Conservation (phyloP, 2,888 invertebrate genomes). For the Plemyria rubiginata region DNA sequence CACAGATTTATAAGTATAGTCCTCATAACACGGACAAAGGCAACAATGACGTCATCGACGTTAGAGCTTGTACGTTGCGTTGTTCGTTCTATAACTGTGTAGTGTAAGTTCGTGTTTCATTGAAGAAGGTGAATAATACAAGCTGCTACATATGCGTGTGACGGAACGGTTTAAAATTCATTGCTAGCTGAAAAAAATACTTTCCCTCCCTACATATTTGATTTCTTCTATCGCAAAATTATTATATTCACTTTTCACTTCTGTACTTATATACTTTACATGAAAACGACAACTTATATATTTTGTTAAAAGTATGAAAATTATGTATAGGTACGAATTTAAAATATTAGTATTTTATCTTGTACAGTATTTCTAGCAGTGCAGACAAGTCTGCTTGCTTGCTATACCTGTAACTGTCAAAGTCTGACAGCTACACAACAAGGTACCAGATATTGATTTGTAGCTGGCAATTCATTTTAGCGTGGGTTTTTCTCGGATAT, state of each 20-base stretch:
- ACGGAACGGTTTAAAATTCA: conserved; percentile 3
- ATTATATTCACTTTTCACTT: no score
- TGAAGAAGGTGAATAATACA: no score
- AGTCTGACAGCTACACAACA: no score
- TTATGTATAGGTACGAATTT: no score
- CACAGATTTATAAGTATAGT: no score
- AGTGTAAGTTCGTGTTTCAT: no score
- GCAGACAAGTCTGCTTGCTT: background rate
- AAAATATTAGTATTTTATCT: no score
- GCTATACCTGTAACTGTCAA: background rate
- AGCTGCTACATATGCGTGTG: conserved; percentile 4
- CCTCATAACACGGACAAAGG: conserved; percentile 57
- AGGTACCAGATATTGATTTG: conserved; percentile 2
- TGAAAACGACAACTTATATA: no score
- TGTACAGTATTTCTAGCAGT: no score
- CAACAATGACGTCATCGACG: conserved; percentile 50
- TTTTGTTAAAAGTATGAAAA: no score
- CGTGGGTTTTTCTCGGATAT: conserved; percentile 73
- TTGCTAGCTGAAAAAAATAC: background rate
- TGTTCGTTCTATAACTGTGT: no score
- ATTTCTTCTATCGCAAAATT: background rate
- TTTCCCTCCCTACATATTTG: background rate
- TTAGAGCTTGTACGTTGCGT: conserved; percentile 33
- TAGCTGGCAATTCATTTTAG: conserved; percentile 72
- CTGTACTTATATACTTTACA: no score